Evolutionary conservation across 2,888 invertebrate species (phyloP).

Genomic region (Ennomos quercinarius): DNA sequence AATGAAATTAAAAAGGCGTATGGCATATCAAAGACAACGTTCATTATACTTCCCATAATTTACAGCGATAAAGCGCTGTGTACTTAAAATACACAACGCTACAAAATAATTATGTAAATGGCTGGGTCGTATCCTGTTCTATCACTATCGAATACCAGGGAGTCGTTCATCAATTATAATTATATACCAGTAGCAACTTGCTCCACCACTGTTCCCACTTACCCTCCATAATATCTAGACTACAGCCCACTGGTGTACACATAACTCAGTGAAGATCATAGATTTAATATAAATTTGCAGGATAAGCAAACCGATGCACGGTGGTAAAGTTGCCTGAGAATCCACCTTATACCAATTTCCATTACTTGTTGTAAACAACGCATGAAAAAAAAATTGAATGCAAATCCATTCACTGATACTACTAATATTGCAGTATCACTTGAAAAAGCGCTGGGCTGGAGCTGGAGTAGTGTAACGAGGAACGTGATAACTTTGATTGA

Average conservation of each 20-base stretch:
- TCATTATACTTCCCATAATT: not conserved
- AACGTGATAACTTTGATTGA: no score
- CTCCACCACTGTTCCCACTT: conserved; percentile 39
- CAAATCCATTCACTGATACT: no score
- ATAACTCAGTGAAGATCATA: conserved; percentile 50
- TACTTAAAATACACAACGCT: not conserved
- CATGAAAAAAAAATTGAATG: no score
- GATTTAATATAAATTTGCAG: conserved; percentile 55
- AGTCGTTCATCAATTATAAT: conserved; percentile 56
- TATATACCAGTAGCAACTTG: conserved; percentile 44
- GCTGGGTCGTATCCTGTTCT: conserved; percentile 30
- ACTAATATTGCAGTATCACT: no score
- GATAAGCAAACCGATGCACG: conserved; percentile 39
- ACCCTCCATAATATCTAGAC: conserved; percentile 49
- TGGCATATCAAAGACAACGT: no score
- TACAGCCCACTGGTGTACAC: conserved; percentile 9
- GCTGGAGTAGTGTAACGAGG: no score
- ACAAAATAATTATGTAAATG: conserved; percentile 3
- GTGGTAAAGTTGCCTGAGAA: not conserved
- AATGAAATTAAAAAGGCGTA: not conserved
- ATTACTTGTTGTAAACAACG: conserved; percentile 14
- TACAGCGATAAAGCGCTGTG: not conserved
- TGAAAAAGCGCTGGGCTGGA: no score
- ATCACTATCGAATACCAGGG: conserved; percentile 31
- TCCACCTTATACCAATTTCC: conserved; percentile 25